A percentile compares a stretch with the other conserved stretches of the same genome.
Conservation (phyloP, 2,113 vertebrate species). For the Fukomys damarensis region DNA sequence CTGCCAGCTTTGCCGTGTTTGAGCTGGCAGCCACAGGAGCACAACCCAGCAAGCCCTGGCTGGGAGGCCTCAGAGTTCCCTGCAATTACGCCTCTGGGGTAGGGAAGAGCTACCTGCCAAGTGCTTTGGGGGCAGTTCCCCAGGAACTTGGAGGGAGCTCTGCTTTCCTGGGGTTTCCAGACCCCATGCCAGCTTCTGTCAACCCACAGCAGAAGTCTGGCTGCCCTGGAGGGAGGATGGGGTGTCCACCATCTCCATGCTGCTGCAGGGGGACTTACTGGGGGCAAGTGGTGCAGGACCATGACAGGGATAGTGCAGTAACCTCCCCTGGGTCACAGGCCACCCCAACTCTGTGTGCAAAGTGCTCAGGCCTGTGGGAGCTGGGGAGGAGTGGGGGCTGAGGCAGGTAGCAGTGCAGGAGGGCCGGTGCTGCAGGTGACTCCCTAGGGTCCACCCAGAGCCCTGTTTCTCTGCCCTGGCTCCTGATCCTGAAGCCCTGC, state of each 20-base stretch:
- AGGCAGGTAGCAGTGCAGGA: background rate
- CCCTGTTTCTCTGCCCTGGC: background rate
- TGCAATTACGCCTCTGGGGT: background rate
- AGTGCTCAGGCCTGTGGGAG: background rate
- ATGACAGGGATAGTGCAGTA: background rate
- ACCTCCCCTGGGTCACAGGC: background rate
- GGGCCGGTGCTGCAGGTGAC: background rate
- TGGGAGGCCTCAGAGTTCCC: background rate
- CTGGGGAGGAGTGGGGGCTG: fast-evolving
- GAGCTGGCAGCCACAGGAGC: background rate
- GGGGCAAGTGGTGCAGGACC: background rate
- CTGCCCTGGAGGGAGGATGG: background rate
- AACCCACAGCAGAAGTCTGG: background rate
- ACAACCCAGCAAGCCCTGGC: background rate
- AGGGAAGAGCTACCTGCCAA: background rate
- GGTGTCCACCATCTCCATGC: background rate
- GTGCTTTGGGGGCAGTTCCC: background rate
- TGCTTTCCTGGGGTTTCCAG: background rate
- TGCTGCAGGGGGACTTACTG: background rate
- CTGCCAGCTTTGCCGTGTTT: background rate
- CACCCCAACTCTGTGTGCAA: background rate
- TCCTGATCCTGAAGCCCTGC: background rate
- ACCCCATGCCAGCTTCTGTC: background rate
- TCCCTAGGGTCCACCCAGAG: too few relatives aligned
- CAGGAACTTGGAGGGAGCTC: background rate